Evolutionary conservation across 2,888 invertebrate genomes (phyloP).

Genomic region (Fragum whitleyi): DNA sequence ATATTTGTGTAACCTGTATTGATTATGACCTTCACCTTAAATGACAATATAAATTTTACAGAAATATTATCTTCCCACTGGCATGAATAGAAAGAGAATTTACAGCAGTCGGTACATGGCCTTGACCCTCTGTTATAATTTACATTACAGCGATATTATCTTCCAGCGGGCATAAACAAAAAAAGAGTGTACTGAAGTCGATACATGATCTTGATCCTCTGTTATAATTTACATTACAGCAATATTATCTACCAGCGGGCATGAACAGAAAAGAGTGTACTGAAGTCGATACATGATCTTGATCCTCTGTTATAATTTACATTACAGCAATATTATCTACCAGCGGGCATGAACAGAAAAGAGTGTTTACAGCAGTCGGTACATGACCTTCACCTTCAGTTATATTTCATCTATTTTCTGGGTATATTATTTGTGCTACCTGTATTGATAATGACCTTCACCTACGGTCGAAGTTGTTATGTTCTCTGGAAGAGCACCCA

Average conservation of each 20-base stretch:
- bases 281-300: constrained; percentile 28
- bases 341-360: constrained; percentile 18
- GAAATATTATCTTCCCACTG: constrained; percentile 40
- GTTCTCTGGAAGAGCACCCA: constrained; percentile 62
- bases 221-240: too few species aligned
- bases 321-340: constrained; percentile 46
- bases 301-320: constrained; percentile 41
- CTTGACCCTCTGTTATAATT: too few species aligned
- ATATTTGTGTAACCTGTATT: too few species aligned
- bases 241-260: constrained; percentile 44
- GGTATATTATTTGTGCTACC: constrained; percentile 65
- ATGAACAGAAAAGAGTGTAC: constrained; percentile 31
- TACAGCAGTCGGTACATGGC: too few species aligned
- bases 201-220: too few species aligned
- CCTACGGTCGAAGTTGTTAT: constrained; percentile 62
- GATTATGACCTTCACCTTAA: too few species aligned
- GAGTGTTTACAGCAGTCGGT: constrained; percentile 46
- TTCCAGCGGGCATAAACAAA: constrained; percentile 21
- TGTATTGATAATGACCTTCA: constrained; percentile 56
- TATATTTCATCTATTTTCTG: constrained; percentile 63
- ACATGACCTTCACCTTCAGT: constrained; percentile 31
- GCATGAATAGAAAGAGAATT: constrained; percentile 29
- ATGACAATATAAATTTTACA: too few species aligned
- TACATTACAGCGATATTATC: constrained; percentile 49
- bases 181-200: too few species aligned